Evolutionary conservation across 1,140 invertebrate species (phyloP), one percentile per base, ranked within the genome.

Genomic region (Philotrypesis tridentata): DNA sequence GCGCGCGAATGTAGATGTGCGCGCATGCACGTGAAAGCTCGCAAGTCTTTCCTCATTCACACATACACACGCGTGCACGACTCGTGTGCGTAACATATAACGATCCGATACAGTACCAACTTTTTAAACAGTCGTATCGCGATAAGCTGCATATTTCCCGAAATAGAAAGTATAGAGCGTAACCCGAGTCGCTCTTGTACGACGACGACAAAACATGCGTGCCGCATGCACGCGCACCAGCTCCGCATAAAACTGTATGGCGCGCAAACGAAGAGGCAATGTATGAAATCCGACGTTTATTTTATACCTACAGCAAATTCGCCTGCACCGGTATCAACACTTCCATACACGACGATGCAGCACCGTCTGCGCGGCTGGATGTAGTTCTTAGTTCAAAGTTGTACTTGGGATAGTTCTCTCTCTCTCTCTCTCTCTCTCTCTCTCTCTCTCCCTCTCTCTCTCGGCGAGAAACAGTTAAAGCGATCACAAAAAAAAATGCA

Each of bases 121-220:
- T 73, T 31, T 73, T 74, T 80, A 60, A 74, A 48, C 33, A 23
- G 21, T 37, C 43, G 60, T 80, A 81, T 75, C 63, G 23, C 43
- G 71, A 75, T 81, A 75, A 75, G 40, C 61, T 63, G 40, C 72
- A 81, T 81, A 81, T 68, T 81, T 81, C 14, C 72, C 73, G 48
- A 43, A n/a, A n/a, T n/a, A n/a, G n/a, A n/a, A 33, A 33, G 70
- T 27, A 67, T 74, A 65, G 27, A 43, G 27, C 29, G 79, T 81
- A 81, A 81, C 63, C 29, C 21, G 71, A 81, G 79, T 17, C 37
- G 27, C 55, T 43, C 29, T n/a, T 25, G 67, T 29, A 43, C 76
- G 27, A 65, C 76, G 43, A 78, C 75, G 61, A 67, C 37, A 29
- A 68, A 68, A 67, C 75, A 77, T 70, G 65, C 33, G 43, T 70